A percentile compares a stretch with the other conserved stretches of the same genome.
phyloP scores from a whole-genome alignment of 2,113 vertebrate genomes.

The Tupaia chinensis region DNA sequence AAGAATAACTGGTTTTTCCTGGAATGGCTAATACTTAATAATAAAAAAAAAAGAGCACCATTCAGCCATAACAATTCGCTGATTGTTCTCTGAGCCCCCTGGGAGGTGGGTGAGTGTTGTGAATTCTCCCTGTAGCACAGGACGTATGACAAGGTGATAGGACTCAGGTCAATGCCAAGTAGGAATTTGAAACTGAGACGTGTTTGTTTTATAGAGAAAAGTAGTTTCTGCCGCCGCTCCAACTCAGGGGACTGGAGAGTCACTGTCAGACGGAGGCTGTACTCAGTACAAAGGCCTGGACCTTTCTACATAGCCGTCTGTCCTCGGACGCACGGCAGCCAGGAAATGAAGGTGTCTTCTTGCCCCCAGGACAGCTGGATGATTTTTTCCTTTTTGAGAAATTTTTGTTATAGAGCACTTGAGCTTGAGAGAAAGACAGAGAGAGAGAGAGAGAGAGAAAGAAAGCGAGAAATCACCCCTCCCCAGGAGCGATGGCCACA shows the following conservation, averaged over 20 bases:
- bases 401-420: too few species aligned
- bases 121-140: neutral
- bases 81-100: constrained; percentile 52
- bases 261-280: neutral
- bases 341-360: neutral
- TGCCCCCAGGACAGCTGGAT: neutral
- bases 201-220: constrained; percentile 29
- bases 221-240: neutral
- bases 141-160: constrained; percentile 45
- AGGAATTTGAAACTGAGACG: constrained; percentile 29
- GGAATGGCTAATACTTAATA: constrained; percentile 48
- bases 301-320: neutral
- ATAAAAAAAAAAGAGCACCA: constrained; percentile 31
- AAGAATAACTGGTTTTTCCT: constrained; percentile 73
- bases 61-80: constrained; percentile 69
- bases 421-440: too few species aligned
- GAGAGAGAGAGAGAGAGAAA: too few species aligned
- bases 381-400: too few species aligned
- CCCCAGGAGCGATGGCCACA: too few species aligned
- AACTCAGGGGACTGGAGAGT: neutral
- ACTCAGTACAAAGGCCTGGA: constrained; percentile 31
- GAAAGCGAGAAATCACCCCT: too few species aligned
- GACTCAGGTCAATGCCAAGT: constrained; percentile 59
- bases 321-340: neutral
- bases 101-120: constrained; percentile 11